phyloP scores from a whole-genome alignment of 1,140 invertebrate genomes.

The Zaprionus africanus region DNA sequence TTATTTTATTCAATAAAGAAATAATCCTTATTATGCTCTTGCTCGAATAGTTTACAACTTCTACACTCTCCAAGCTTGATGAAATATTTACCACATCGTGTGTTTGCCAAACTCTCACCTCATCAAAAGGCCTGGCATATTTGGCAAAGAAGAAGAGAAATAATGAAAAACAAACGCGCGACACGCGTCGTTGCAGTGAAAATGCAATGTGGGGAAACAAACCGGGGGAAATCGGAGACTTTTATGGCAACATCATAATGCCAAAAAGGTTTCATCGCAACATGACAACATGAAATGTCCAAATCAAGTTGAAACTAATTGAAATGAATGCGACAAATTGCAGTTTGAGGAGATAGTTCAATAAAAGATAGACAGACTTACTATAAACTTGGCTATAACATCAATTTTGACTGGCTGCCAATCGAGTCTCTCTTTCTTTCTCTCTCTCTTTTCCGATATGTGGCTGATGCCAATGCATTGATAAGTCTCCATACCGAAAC shows the following conservation, averaged over 20 bases:
- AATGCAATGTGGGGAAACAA: conserved; percentile 8
- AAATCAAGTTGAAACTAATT: conserved; percentile 30
- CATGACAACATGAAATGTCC: conserved; percentile 8
- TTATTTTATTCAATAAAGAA: no score
- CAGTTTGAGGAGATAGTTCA: conserved; percentile 6
- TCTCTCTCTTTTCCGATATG: neutral
- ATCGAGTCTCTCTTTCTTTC: neutral
- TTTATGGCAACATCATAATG: conserved; percentile 51
- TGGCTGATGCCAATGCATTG: conserved; percentile 48
- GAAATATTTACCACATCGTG: conserved; percentile 48
- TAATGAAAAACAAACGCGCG: conserved; percentile 20
- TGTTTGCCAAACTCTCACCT: conserved; percentile 66
- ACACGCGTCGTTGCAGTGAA: conserved; percentile 15
- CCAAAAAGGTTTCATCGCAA: conserved; percentile 22
- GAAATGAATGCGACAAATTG: conserved; percentile 51
- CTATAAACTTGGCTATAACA: conserved; percentile 43
- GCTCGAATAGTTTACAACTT: neutral
- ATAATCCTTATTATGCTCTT: no score
- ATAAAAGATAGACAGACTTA: neutral
- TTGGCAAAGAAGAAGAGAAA: conserved; percentile 34
- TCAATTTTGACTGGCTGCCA: neutral
- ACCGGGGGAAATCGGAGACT: conserved; percentile 22
- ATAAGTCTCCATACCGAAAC: conserved; percentile 37
- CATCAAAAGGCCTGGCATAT: conserved; percentile 12
- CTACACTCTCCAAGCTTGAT: neutral